These are phyloP conservation scores for Lasioglossum figueresi DNA, from an alignment of 2,888 invertebrate genomes.

Conservation along the genomic window DNA sequence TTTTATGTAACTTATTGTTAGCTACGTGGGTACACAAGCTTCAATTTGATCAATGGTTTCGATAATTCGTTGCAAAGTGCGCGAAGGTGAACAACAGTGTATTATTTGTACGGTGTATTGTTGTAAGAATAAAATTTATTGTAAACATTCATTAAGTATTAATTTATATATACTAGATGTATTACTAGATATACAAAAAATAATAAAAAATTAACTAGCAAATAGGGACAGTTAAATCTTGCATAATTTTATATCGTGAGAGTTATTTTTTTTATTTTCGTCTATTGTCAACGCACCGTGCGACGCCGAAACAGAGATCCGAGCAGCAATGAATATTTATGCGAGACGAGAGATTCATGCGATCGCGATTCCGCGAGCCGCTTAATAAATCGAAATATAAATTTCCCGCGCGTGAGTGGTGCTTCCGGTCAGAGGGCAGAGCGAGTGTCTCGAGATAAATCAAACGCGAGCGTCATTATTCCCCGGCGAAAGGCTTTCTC, in stretches of 20 bases:
- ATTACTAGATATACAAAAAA: too few relatives aligned
- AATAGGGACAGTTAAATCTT: background rate
- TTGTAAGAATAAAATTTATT: background rate
- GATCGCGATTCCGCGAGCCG: background rate
- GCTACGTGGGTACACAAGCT: background rate
- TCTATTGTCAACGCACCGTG: background rate
- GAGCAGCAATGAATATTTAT: background rate
- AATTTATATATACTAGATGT: background rate
- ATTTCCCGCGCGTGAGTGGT: constrained; percentile 26
- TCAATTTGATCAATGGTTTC: background rate
- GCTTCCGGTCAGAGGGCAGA: constrained; percentile 43
- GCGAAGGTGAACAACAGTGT: background rate
- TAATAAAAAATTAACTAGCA: background rate
- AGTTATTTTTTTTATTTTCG: background rate
- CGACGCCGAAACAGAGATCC: background rate
- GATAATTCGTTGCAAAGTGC: background rate
- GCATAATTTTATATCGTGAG: background rate
- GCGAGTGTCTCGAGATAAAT: constrained; percentile 48
- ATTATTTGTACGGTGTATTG: background rate
- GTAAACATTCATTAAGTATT: background rate
- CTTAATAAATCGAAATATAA: constrained; percentile 41
- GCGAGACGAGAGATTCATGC: background rate
- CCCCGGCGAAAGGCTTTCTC: constrained; percentile 53
- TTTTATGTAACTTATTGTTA: background rate
- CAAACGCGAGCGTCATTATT: constrained; percentile 62